Evolutionary conservation across 2,113 vertebrate genomes (phyloP).

Genomic region (Myrmophylax atrothorax): DNA sequence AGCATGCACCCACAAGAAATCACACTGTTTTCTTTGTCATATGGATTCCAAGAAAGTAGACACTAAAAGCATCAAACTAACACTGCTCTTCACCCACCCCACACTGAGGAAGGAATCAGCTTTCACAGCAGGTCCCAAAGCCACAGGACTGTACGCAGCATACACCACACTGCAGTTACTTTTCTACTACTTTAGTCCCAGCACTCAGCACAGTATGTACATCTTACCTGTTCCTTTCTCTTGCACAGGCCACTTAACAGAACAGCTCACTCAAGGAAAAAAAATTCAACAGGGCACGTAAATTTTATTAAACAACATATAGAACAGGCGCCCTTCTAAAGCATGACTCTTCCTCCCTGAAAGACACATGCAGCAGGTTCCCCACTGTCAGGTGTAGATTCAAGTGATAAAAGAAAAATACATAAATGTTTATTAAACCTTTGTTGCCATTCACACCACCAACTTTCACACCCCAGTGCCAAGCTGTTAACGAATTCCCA

Average conservation of each 20-base stretch:
- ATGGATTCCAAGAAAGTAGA: background rate
- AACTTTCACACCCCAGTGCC: constrained; percentile 55
- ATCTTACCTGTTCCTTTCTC: background rate
- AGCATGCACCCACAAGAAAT: background rate
- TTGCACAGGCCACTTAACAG: background rate
- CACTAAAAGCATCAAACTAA: background rate
- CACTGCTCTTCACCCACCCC: background rate
- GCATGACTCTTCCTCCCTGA: background rate
- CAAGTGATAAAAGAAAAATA: constrained; percentile 56
- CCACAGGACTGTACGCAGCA: background rate
- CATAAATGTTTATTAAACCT: constrained; percentile 68
- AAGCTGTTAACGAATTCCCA: constrained; percentile 56
- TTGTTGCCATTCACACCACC: constrained; percentile 57
- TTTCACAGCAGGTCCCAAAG: background rate
- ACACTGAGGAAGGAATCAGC: background rate
- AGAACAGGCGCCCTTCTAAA: background rate
- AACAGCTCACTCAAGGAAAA: background rate
- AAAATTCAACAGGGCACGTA: background rate
- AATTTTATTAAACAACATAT: background rate
- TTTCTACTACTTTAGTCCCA: background rate
- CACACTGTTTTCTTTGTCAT: background rate
- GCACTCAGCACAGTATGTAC: background rate
- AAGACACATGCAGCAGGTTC: constrained; percentile 16
- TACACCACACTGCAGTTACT: background rate
- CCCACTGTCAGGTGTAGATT: constrained; percentile 42